Evolutionary conservation across 1,140 invertebrate species (phyloP), one percentile per base, ranked within the genome.

Genomic region (Hyphantria cunea): DNA sequence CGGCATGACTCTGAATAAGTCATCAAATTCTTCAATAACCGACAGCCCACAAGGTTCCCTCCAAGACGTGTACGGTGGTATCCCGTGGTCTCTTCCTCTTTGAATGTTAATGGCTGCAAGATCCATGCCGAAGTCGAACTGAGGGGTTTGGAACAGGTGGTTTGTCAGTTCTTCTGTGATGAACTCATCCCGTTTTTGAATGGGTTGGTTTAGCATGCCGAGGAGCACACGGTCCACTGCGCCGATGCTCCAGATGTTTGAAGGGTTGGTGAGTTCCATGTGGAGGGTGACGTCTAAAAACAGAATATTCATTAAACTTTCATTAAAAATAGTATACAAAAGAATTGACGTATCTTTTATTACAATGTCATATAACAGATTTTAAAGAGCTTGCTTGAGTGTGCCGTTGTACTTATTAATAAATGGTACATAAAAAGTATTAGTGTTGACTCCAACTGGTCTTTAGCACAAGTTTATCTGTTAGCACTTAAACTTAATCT

Each of bases 101-200:
- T 98, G 97, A 14, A 98, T 95, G 77, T 98, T 98, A 13, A 98
- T 92, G 0, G 97, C 95, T 0, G 97, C 97, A 45, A 99, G 91
- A 86, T 98, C 97, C 92, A 98, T 94, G 0, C 97, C 97, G 55
- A 95, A 96, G 14, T 93, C 92, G 48, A 94, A 93, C 12, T 90
- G 88, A 12, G 91, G 90, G 0, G 95, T 95, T 91, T 97, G 96
- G 76, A 98, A 98, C 0, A 98, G 89, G 82, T 96, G 96, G 80
- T 97, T 96, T 0, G 97, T 97, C 11, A 98, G 90, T 81, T 98
- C 95, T 13, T 93, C 92, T 0, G 93, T 95, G 33, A 97, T 95
- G 75, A 95, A 96, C 75, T 97, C 95, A 80, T 98, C 96, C 10
- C 96, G 92, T 63, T 93, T 94, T 62, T 97, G 95, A 0, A 95